Conservation (phyloP, 2,797 vertebrate species). For the Ptychobarbus kaznakovi region DNA sequence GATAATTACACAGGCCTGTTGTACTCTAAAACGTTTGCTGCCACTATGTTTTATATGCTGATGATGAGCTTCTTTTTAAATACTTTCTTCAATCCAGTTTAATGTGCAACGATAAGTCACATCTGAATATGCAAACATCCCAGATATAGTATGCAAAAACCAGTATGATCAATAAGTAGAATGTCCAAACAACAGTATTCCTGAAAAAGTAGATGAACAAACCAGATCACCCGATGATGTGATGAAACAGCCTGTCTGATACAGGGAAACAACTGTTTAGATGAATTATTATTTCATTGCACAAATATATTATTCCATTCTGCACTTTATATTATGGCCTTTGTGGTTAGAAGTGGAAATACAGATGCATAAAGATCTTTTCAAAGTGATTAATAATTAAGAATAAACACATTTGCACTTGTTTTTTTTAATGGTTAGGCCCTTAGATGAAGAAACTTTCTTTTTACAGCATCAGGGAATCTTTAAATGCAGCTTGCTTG, state of each 20-base stretch:
- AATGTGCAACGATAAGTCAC: neutral
- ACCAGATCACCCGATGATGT: neutral
- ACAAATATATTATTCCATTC: neutral
- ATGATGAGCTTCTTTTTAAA: neutral
- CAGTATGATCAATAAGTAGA: neutral
- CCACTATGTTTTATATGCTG: neutral
- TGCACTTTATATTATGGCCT: neutral
- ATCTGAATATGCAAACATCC: neutral
- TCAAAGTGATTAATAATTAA: conserved; percentile 3
- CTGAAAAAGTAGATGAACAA: neutral
- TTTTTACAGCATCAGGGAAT: neutral
- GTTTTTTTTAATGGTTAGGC: neutral
- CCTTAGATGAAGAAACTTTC: neutral
- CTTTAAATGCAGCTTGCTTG: conserved; percentile 23
- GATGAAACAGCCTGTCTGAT: neutral
- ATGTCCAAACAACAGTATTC: neutral
- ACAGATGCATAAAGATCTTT: neutral
- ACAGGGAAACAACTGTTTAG: neutral
- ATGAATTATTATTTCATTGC: neutral
- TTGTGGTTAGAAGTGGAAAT: neutral
- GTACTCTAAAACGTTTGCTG: neutral
- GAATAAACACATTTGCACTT: neutral
- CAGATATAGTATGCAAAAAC: neutral
- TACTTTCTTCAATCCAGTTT: neutral
- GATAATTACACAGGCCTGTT: neutral